phyloP scores from a whole-genome alignment of 2,797 vertebrate genomes.

The Morus bassanus region DNA sequence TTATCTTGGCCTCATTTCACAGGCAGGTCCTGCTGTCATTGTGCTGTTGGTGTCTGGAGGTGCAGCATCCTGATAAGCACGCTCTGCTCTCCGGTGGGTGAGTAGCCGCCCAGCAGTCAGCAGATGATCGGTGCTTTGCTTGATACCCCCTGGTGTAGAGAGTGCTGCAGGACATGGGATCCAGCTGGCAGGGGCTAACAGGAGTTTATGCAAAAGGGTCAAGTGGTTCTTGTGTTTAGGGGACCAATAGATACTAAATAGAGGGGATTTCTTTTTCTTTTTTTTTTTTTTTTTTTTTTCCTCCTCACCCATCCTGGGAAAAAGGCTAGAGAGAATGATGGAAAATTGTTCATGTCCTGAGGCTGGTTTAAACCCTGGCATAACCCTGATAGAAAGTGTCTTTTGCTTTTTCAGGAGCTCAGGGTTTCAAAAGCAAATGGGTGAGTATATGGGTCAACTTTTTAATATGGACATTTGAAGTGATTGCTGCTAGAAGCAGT shows the following conservation, averaged over 20 bases:
- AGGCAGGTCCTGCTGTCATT: slow-evolving; percentile 68
- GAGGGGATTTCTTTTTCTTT: no score
- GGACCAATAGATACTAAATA: not conserved
- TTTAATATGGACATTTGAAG: not conserved
- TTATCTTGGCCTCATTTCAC: slow-evolving; percentile 73
- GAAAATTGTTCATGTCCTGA: not conserved
- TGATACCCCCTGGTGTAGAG: not conserved
- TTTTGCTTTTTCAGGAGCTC: not conserved
- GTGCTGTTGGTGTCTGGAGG: slow-evolving; percentile 41
- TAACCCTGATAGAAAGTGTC: not conserved
- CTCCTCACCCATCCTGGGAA: not conserved
- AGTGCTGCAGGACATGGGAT: slow-evolving; percentile 12
- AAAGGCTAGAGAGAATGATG: not conserved
- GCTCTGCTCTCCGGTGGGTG: not conserved
- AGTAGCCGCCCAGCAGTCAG: not conserved
- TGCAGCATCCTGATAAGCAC: slow-evolving; percentile 64
- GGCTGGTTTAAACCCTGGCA: not conserved
- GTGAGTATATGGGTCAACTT: not conserved
- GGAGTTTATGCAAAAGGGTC: slow-evolving; percentile 46
- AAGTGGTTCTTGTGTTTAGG: slow-evolving; percentile 54
- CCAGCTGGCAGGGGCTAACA: slow-evolving; percentile 36
- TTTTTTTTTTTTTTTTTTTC: rapidly evolving
- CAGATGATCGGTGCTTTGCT: not conserved
- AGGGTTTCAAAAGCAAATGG: not conserved
- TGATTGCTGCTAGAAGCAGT: not conserved